Evolutionary conservation across 2,113 vertebrate species (phyloP).

Genomic region (Ciconia stormi): DNA sequence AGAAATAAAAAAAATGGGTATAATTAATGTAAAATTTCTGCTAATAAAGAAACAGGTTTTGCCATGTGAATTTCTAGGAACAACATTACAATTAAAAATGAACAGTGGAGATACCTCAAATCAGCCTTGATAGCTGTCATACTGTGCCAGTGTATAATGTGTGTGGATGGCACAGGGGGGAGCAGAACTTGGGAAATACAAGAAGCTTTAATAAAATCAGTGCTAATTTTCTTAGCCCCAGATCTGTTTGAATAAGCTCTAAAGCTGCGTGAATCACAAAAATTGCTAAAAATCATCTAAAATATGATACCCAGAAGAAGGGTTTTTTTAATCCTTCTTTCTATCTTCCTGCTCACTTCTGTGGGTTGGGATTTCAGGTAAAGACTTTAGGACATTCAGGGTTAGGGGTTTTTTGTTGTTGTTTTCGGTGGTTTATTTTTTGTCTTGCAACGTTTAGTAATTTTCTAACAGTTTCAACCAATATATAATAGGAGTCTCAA

Average conservation of each 20-base stretch:
- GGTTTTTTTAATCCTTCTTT: fast-evolving
- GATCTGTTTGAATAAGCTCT: background rate
- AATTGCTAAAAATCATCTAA: background rate
- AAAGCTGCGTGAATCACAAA: background rate
- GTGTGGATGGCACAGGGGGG: background rate
- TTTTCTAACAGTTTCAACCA: background rate
- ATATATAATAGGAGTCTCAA: background rate
- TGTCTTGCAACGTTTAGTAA: background rate
- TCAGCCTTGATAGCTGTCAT: background rate
- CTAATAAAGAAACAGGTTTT: background rate
- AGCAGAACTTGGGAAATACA: background rate
- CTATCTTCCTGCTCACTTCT: background rate
- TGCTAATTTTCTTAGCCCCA: background rate
- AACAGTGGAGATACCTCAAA: background rate
- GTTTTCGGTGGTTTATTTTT: background rate
- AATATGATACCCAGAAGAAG: background rate
- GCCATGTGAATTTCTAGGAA: background rate
- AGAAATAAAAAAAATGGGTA: background rate
- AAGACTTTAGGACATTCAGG: background rate
- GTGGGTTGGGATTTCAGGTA: background rate
- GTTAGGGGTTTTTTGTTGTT: background rate
- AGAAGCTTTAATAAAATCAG: background rate
- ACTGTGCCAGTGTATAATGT: background rate
- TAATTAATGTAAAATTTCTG: background rate
- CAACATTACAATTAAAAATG: background rate